phyloP scores from a whole-genome alignment of 2,113 vertebrate genomes.

The pig (Sus scrofa) region T2T-Sscrofa CM000827.6:101403501-101404000 shows the following conservation, averaged over 20 bases:
- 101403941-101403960: slow-evolving; percentile 69
- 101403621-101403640: slow-evolving; percentile 68
- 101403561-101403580: neutral
- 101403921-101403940: slow-evolving; percentile 78
- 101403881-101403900: slow-evolving; percentile 47
- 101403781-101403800: slow-evolving; percentile 78
- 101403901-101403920: slow-evolving; percentile 86
- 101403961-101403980: slow-evolving; percentile 79
- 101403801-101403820: slow-evolving; percentile 67
- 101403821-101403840: slow-evolving; percentile 71
- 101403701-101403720: slow-evolving; percentile 79
- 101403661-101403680: neutral
- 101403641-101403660: slow-evolving; percentile 63
- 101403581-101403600: neutral
- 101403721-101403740: slow-evolving; percentile 75
- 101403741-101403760: slow-evolving; percentile 75
- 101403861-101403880: slow-evolving; percentile 69
- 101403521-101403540: neutral
- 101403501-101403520: neutral
- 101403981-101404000: slow-evolving; percentile 80
- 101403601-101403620: slow-evolving; percentile 5
- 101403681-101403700: neutral
- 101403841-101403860: slow-evolving; percentile 75
- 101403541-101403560: neutral
- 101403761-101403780: slow-evolving; percentile 79